Evolutionary conservation across 2,888 invertebrate species (phyloP), one percentile per base, ranked within the genome.

Genomic region (Chirona hameri): DNA sequence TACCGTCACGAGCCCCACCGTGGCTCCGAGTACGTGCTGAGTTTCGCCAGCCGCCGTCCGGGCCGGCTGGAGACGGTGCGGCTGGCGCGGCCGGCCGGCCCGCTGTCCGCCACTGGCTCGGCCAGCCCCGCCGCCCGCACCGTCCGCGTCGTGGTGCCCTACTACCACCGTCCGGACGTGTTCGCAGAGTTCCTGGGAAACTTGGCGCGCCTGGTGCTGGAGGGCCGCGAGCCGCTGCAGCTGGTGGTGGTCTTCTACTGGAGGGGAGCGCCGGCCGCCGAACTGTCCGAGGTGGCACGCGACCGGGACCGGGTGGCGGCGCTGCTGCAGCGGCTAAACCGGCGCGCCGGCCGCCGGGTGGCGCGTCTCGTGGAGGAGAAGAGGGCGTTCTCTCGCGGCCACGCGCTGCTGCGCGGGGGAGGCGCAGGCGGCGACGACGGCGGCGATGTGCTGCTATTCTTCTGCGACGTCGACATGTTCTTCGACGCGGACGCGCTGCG

Each of bases 391-490:
- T 83, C 72, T 29, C 69, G 81, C 31, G 60, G 60, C 39, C 48
- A n/a, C 15, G 81, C 81, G 24, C 69, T 81, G 81, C 92, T 92
- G 2, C 92, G 92, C 0, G 92, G 92, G 87, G 81, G 1, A 18
- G 5, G 46, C 4, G 18, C 21, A 39, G 39, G 29, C 24, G 29
- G 31, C 4, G 24, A 31, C 9, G 12, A 18, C 3, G 39, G 27
- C 82, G 90, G 90, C 83, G 93, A 94, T 87, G 92, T 92, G 21
- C 88, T 94, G 81, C 88, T 94, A 83, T 94, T 94, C 87, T 91
- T 94, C 91, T 94, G 94, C 88, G 94, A 94, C 87, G 93, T 94
- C 60, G 94, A 94, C 87, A 91, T 94, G 81, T 92, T 93, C 84
- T 94, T 94, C 87, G 92, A 92, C 86, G 91, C 92, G 55, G 91